phyloP scores from a whole-genome alignment of 2,888 invertebrate genomes.

The Halictus ligatus region DNA sequence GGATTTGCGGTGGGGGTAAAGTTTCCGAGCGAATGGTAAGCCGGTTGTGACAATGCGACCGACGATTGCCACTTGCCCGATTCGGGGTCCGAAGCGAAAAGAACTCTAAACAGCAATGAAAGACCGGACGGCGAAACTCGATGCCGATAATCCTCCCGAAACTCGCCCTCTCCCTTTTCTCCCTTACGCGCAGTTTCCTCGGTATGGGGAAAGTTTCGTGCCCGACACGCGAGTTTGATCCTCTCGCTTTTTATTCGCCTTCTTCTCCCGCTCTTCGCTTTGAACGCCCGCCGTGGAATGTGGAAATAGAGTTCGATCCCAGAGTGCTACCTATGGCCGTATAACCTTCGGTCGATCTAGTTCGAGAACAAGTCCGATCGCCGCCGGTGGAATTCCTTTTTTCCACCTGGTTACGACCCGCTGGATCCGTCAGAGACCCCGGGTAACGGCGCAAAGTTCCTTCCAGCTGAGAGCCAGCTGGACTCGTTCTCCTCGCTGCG shows the following conservation, averaged over 20 bases:
- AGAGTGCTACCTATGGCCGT: conserved; percentile 31
- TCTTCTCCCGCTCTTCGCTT: conserved; percentile 30
- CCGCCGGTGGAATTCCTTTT: conserved; percentile 17
- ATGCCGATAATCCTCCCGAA: conserved; percentile 61
- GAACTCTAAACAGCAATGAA: conserved; percentile 67
- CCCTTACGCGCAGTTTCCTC: background rate
- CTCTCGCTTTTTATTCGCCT: conserved; percentile 41
- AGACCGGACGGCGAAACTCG: conserved; percentile 60
- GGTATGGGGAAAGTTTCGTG: conserved; percentile 50
- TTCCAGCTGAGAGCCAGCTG: background rate
- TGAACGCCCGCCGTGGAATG: conserved; percentile 35
- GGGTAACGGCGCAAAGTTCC: background rate
- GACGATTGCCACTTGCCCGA: conserved; percentile 35
- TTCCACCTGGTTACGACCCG: background rate
- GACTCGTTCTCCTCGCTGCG: background rate
- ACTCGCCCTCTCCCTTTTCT: background rate
- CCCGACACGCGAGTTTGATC: conserved; percentile 59
- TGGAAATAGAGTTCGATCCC: conserved; percentile 58
- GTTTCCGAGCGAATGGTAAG: background rate
- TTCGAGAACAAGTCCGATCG: conserved; percentile 29
- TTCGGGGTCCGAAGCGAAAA: conserved; percentile 45
- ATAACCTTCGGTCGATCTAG: conserved; percentile 28
- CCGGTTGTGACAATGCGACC: conserved; percentile 27
- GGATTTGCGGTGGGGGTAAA: conserved; percentile 8
- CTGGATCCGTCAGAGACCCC: background rate